A percentile compares a stretch with the other conserved stretches of the same genome.
Evolutionary conservation across 2,113 vertebrate species (phyloP).

Genomic region (Platichthys stellatus): DNA sequence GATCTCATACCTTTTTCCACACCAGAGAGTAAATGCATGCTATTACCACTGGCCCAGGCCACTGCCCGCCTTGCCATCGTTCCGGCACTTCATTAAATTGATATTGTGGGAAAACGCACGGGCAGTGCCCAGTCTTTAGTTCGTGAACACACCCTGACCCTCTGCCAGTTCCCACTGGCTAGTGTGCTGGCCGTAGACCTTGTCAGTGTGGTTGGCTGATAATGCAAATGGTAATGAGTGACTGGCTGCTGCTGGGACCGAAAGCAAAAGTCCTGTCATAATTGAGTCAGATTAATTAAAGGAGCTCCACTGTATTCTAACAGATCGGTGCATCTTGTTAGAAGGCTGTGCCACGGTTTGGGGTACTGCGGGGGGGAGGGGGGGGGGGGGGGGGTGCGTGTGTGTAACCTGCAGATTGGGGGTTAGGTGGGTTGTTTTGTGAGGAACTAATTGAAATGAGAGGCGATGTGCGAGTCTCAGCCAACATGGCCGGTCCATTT

Average conservation of each 20-base stretch:
- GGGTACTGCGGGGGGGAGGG: conserved; percentile 22
- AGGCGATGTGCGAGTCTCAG: conserved; percentile 85
- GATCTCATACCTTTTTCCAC: conserved; percentile 48
- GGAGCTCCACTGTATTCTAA: conserved; percentile 60
- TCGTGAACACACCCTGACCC: conserved; percentile 54
- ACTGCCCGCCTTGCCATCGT: conserved; percentile 51
- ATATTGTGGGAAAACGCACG: conserved; percentile 71
- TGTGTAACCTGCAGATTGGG: conserved; percentile 66
- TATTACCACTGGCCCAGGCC: conserved; percentile 52
- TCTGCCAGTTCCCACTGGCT: conserved; percentile 60
- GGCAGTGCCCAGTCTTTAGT: conserved; percentile 58
- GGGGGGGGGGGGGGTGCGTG: conserved; percentile 15
- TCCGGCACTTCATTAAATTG: conserved; percentile 71
- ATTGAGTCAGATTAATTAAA: conserved; percentile 76
- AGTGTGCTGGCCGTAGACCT: conserved; percentile 46
- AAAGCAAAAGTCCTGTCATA: conserved; percentile 73
- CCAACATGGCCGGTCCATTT: conserved; percentile 83
- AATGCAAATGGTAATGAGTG: conserved; percentile 69
- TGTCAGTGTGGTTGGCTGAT: conserved; percentile 56
- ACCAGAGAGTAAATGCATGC: conserved; percentile 58
- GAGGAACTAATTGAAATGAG: conserved; percentile 88
- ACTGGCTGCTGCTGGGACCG: conserved; percentile 52
- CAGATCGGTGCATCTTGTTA: conserved; percentile 74
- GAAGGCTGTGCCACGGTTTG: conserved; percentile 44
- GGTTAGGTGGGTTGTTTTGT: conserved; percentile 68